Evolutionary conservation across 1,140 invertebrate species (phyloP).

Genomic region (Agrilus planipennis): DNA sequence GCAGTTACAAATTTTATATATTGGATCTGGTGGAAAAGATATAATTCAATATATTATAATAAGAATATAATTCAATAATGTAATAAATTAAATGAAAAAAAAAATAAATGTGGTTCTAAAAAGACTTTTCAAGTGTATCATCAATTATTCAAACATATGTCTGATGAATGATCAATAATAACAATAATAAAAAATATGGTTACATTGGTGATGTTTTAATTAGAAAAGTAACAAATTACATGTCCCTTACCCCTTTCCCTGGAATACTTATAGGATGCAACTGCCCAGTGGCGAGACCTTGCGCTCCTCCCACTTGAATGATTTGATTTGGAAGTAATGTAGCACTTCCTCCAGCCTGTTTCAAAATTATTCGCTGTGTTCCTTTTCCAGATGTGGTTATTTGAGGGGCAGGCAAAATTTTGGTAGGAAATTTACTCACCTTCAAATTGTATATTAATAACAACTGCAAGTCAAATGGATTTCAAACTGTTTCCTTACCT

Average conservation of each 20-base stretch:
- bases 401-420: constrained; percentile 55
- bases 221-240: background rate
- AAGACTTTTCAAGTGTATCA: no score
- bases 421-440: constrained; percentile 39
- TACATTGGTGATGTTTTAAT: no score
- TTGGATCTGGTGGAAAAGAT: constrained; percentile 41
- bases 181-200: no score
- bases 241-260: constrained; percentile 43
- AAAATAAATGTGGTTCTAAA: no score
- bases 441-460: background rate
- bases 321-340: constrained; percentile 38
- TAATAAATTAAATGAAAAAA: background rate
- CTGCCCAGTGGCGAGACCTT: constrained; percentile 39
- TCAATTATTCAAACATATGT: no score
- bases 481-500: constrained; percentile 21
- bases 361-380: constrained; percentile 46
- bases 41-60: background rate
- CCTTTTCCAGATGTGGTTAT: constrained; percentile 35
- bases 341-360: constrained; percentile 36
- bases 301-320: constrained; percentile 48
- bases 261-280: constrained; percentile 60
- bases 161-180: background rate
- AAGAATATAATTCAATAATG: background rate
- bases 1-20: constrained; percentile 57
- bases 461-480: background rate